These are phyloP conservation scores for Syngnathus rostellatus DNA, from an alignment of 2,797 vertebrate genomes.

Conservation along the genomic window DNA sequence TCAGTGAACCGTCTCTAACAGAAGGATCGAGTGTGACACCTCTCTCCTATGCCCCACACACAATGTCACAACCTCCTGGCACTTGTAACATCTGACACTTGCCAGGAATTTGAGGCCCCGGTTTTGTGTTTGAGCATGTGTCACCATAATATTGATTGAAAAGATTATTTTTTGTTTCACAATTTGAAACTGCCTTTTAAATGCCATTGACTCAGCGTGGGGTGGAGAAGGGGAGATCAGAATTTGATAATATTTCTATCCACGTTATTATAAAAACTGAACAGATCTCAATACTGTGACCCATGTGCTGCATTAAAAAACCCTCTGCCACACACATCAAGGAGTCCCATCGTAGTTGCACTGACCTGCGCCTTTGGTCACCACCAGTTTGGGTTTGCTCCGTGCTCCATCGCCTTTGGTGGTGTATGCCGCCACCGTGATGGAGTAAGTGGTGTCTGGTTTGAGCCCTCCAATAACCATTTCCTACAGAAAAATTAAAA, in stretches of 20 bases:
- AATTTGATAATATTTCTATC: too few relatives aligned
- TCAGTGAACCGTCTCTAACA: conserved; percentile 39
- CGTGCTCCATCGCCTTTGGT: conserved; percentile 97
- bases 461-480: conserved; percentile 91
- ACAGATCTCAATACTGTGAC: not conserved
- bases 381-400: conserved; percentile 90
- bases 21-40: conserved; percentile 46
- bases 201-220: too few relatives aligned
- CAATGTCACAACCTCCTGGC: not conserved
- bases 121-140: not conserved
- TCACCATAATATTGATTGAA: not conserved
- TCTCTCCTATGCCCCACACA: conserved; percentile 31
- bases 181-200: not conserved
- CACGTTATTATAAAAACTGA: too few relatives aligned
- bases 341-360: not conserved
- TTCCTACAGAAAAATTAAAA: conserved; percentile 66
- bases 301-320: not conserved
- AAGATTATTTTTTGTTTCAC: not conserved
- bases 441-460: conserved; percentile 92
- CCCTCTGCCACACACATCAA: not conserved
- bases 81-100: not conserved
- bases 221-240: too few relatives aligned
- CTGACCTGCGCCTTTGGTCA: conserved; percentile 88
- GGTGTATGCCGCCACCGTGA: conserved; percentile 97
- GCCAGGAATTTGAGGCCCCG: not conserved